Percentiles rank a stretch among this genome's conserved stretches.
Evolutionary conservation across 2,888 invertebrate genomes (phyloP).

Genomic region (Mesoligia furuncula): DNA sequence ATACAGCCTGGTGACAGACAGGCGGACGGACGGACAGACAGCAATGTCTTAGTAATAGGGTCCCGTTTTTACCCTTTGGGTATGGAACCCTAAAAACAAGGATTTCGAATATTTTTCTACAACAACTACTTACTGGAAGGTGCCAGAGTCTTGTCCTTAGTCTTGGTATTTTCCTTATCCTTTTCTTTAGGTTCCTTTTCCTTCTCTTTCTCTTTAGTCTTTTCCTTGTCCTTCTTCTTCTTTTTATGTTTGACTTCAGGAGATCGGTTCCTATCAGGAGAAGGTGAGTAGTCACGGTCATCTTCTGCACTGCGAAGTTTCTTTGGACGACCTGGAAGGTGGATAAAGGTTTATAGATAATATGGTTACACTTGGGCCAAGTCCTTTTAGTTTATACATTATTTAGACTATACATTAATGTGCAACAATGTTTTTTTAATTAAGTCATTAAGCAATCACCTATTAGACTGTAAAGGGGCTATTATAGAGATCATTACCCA

Average conservation of each 20-base stretch:
- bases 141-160: slow-evolving; percentile 87
- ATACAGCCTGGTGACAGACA: too few species aligned
- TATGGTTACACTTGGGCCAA: background rate
- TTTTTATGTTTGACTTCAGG: slow-evolving; percentile 83
- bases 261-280: slow-evolving; percentile 78
- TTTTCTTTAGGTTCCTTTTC: slow-evolving; percentile 75
- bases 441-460: background rate
- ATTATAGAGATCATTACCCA: background rate
- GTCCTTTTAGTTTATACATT: background rate
- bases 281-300: slow-evolving; percentile 81
- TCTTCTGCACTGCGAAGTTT: slow-evolving; percentile 72
- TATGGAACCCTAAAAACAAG: too few species aligned
- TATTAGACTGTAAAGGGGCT: background rate
- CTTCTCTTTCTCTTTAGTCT: slow-evolving; percentile 77
- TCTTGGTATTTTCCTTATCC: slow-evolving; percentile 80
- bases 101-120: background rate
- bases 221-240: slow-evolving; percentile 82
- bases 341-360: too few species aligned
- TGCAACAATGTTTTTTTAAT: background rate
- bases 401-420: background rate
- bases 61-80: too few species aligned
- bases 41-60: too few species aligned
- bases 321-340: slow-evolving; percentile 77
- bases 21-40: too few species aligned
- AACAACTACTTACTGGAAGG: slow-evolving; percentile 83